Percentiles rank a stretch among this genome's conserved stretches.
These are phyloP conservation scores for Diorhabda elongata DNA, from an alignment of 1,140 invertebrate species.

Conservation along the genomic window DNA sequence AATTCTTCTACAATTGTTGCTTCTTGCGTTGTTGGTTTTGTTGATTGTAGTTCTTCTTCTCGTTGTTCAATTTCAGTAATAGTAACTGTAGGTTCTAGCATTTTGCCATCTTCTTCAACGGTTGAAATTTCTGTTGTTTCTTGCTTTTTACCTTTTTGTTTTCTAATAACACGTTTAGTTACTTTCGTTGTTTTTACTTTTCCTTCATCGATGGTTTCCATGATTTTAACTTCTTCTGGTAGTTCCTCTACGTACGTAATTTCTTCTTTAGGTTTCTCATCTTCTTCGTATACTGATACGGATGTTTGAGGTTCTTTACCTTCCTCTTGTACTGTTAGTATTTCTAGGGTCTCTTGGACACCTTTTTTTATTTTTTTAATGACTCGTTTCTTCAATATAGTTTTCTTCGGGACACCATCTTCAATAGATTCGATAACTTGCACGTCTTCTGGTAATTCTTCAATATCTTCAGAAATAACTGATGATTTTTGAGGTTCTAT, in stretches of 20 bases:
- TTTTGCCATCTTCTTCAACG: slow-evolving; percentile 15
- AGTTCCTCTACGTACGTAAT: slow-evolving; percentile 11
- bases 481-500: slow-evolving; percentile 30
- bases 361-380: slow-evolving; percentile 42
- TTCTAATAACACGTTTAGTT: slow-evolving; percentile 17
- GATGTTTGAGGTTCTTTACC: slow-evolving; percentile 31
- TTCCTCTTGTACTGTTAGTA: slow-evolving; percentile 39
- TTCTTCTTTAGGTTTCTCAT: slow-evolving; percentile 36
- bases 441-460: slow-evolving; percentile 33
- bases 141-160: slow-evolving; percentile 29
- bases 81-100: neutral
- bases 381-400: slow-evolving; percentile 43
- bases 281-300: neutral
- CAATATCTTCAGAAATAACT: slow-evolving; percentile 18
- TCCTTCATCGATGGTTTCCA: slow-evolving; percentile 9
- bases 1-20: slow-evolving; percentile 37
- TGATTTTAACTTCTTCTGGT: slow-evolving; percentile 16
- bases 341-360: slow-evolving; percentile 38
- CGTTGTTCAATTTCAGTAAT: neutral
- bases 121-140: slow-evolving; percentile 44
- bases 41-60: slow-evolving; percentile 33
- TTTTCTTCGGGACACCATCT: slow-evolving; percentile 30
- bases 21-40: slow-evolving; percentile 28
- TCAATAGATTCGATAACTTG: slow-evolving; percentile 28
- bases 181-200: slow-evolving; percentile 13